Base-by-base conservation (phyloP, 2,888 invertebrate genomes). In the Arge pagana region DNA sequence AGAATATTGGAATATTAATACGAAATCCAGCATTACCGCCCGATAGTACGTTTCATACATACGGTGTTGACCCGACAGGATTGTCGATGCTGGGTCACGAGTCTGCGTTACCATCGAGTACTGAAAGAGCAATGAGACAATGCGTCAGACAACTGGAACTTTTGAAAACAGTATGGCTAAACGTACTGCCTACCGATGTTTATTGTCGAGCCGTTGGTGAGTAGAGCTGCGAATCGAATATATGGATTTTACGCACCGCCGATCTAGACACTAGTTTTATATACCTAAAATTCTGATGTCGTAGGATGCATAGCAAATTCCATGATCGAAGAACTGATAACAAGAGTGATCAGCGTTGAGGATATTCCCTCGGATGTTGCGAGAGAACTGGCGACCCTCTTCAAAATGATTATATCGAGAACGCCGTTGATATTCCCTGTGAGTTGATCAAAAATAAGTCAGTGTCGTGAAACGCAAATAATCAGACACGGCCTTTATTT, bases 311-410 rank as follows among this genome's bases (percentile, higher is more conserved):
- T 90, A 50, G 79, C 85, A 54, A 85, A 86, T 73, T 81, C 85
- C 63, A 83, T 88, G 61, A 78, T 89, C 24, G 84, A 84, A 30
- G 86, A 87, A 68, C 71, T 93, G 15, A 83, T 88, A 28, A 80
- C 81, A 54, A 81, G 85, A 53, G 83, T 91, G 26, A 80, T 87
- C 60, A 80, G 81, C 1, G 83, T 87, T 11, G 93, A 93, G 76
- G 96, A 97, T 71, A 93, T 97, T 60, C 88, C 93, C 0, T 87
- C 90, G 30, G 85, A 88, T 62, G 88, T 89, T 70, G 90, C 92
- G 2, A 83, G 85, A 45, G 88, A 91, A 66, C 80, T 96, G 50
- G 86, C 87, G n/a, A 85, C 85, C 40, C 82, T 93, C 48, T 88
- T 92, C 64, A 82, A 82, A 26, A 81, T 88, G 48, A 83, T 94